Evolutionary conservation across 2,888 invertebrate species (phyloP).

Genomic region (Temnothorax ravouxi): DNA sequence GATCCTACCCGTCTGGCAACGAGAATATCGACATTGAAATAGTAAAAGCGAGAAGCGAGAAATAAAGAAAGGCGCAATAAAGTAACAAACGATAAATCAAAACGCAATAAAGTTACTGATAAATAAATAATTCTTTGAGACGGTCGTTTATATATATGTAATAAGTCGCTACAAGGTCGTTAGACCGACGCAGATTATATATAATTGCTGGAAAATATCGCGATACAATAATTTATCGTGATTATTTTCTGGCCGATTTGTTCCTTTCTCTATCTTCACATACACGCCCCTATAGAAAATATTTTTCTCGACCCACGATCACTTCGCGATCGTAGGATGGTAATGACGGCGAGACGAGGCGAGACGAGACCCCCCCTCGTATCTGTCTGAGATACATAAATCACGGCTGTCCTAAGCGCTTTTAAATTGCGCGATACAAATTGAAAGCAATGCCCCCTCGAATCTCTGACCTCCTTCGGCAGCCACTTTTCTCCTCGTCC

Average conservation of each 20-base stretch:
- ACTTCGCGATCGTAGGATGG: neutral
- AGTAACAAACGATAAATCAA: neutral
- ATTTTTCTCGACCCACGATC: slow-evolving; percentile 7
- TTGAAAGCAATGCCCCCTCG: slow-evolving; percentile 31
- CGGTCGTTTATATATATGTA: neutral
- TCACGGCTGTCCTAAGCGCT: slow-evolving; percentile 16
- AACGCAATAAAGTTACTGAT: neutral
- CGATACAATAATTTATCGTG: neutral
- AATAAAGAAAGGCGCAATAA: neutral
- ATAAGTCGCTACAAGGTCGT: neutral
- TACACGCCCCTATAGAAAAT: neutral
- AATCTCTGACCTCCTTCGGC: slow-evolving; percentile 47
- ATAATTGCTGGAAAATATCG: slow-evolving; percentile 18
- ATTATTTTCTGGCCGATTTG: neutral
- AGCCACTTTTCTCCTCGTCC: slow-evolving; percentile 41
- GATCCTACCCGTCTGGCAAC: neutral
- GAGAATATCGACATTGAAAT: slow-evolving; percentile 1
- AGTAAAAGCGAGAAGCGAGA: neutral
- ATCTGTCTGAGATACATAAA: slow-evolving; percentile 7
- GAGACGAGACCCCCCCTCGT: neutral
- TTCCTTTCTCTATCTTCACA: neutral
- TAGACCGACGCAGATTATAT: neutral
- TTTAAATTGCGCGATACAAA: slow-evolving; percentile 32
- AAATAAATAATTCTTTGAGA: neutral
- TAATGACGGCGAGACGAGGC: neutral